phyloP scores from a whole-genome alignment of 2,888 invertebrate species.

The Poecilobothrus nobilitatus region DNA sequence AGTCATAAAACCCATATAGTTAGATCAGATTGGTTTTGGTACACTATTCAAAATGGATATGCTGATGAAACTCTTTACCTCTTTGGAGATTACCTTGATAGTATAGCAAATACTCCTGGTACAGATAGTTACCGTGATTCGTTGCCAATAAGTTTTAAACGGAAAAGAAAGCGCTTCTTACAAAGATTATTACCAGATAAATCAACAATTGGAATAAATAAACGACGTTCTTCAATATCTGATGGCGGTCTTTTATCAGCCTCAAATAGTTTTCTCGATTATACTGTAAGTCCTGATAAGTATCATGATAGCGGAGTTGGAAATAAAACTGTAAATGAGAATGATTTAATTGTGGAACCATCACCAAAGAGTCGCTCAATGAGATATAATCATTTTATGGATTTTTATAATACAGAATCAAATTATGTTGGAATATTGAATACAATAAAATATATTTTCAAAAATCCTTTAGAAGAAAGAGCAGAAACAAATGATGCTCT shows the following conservation, averaged over 20 bases:
- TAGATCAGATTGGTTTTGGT: constrained; percentile 97
- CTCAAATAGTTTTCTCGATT: constrained; percentile 82
- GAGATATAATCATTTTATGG: constrained; percentile 53
- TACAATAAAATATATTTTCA: constrained; percentile 90
- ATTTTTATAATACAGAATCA: constrained; percentile 90
- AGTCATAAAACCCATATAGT: constrained; percentile 63
- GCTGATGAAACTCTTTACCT: constrained; percentile 85
- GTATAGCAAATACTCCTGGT: constrained; percentile 43
- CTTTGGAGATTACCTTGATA: constrained; percentile 58
- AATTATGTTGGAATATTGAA: constrained; percentile 94
- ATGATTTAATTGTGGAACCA: constrained; percentile 31
- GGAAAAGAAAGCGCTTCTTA: constrained; percentile 73
- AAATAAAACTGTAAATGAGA: constrained; percentile 33
- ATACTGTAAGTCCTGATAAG: constrained; percentile 74
- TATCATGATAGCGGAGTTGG: constrained; percentile 34
- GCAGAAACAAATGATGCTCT: constrained; percentile 65
- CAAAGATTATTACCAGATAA: constrained; percentile 41
- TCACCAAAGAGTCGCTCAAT: constrained; percentile 42
- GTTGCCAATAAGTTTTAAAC: constrained; percentile 48
- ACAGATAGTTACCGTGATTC: constrained; percentile 50
- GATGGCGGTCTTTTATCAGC: constrained; percentile 77
- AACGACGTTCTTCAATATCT: constrained; percentile 77
- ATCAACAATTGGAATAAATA: constrained; percentile 46
- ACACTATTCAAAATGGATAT: constrained; percentile 90
- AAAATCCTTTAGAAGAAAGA: constrained; percentile 83